Base-by-base conservation (phyloP, 2,797 vertebrate genomes). In the Hypotaenidia okinawae region DNA sequence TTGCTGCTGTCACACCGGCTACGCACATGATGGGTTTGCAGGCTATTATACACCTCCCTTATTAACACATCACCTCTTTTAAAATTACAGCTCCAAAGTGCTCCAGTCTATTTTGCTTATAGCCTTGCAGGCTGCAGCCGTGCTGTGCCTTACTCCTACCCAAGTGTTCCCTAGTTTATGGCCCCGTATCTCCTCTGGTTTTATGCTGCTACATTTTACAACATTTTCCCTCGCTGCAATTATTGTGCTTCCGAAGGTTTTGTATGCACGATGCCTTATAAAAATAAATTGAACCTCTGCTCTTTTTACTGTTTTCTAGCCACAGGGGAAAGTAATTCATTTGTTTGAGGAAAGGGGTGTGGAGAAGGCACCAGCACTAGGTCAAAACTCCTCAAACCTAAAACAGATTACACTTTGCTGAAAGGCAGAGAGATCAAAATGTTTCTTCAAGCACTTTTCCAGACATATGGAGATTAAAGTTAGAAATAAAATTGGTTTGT, bases 391-490 rank as follows among this genome's bases (percentile, higher is more conserved):
- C 78, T 79, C 57, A 75, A 90, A 84, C 54, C 27, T 78, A 45
- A 73, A 93, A 69, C 33, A 93, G 89, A 92, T 90, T 73, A 86
- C 49, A 73, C 27, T 87, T 93, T 14, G 47, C 58, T 94, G 64
- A 89, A 86, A 96, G 72, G 70, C 67, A 93, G 81, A 93, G 45
- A 93, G 69, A 95, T 91, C 68, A 90, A 95, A 95, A 94, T 93
- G 7, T 95, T 93, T 97, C 81, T 93, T 91, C 52, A 85, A 90
- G 84, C 75, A 90, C 17, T 87, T 69, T 74, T 84, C 55, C 70
- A 84, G 89, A 91, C 54, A 82, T 94, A 89, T 51, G 45, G 89
- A 96, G 70, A 95, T 84, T 91, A 96, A 94, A 95, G 43, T 96
- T 62, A 67, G 68, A 94, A 97, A 91, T 70, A 77, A 96, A 89